Evolutionary conservation across 2,888 invertebrate genomes (phyloP).

Genomic region (Ichneumoninae sp.): DNA sequence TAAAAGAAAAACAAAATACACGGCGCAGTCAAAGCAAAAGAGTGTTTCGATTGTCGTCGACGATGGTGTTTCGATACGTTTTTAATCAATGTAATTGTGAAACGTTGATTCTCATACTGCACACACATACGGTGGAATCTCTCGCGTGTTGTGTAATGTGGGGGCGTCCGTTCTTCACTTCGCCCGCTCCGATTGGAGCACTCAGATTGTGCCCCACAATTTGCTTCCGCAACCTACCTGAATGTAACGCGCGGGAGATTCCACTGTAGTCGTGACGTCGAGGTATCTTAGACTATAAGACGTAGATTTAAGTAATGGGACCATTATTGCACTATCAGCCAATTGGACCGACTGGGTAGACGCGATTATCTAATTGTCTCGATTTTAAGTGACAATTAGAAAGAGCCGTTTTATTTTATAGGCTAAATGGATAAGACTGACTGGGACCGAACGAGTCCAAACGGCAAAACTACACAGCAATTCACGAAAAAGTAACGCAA

Average conservation of each 20-base stretch:
- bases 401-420: conserved; percentile 28
- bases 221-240: background rate
- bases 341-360: background rate
- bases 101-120: background rate
- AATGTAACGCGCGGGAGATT: background rate
- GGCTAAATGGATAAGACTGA: conserved; percentile 62
- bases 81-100: conserved; percentile 4
- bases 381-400: conserved; percentile 13
- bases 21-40: background rate
- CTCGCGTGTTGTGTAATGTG: background rate
- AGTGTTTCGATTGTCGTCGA: background rate
- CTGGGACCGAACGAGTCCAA: conserved; percentile 50
- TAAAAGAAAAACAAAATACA: background rate
- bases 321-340: background rate
- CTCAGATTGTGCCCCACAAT: background rate
- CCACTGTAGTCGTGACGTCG: background rate
- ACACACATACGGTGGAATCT: background rate
- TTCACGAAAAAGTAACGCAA: conserved; percentile 9
- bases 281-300: background rate
- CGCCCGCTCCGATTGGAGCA: background rate
- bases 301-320: conserved; percentile 21
- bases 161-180: background rate
- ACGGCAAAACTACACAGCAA: conserved; percentile 47
- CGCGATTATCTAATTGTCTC: conserved; percentile 11
- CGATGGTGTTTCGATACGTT: background rate